Conservation (phyloP, 2,888 invertebrate genomes). For the Caenorhabditis imperialis region DNA sequence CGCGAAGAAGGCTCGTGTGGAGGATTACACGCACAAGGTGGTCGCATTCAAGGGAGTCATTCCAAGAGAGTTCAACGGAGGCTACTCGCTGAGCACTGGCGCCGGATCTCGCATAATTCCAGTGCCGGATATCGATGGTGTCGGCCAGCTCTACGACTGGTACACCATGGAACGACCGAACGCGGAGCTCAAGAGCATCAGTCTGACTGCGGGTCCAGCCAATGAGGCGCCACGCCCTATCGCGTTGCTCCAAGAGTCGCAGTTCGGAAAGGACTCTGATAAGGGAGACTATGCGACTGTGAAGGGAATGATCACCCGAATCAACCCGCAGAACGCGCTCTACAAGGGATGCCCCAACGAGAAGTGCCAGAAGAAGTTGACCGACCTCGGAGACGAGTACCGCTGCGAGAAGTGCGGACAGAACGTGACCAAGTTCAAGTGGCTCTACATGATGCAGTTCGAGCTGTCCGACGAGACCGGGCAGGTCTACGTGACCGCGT, state of each 20-base stretch:
- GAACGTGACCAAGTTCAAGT: conserved; percentile 87
- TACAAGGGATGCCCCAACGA: conserved; percentile 92
- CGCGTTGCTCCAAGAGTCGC: conserved; percentile 46
- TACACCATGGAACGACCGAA: conserved; percentile 83
- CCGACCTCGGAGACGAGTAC: conserved; percentile 90
- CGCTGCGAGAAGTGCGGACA: conserved; percentile 95
- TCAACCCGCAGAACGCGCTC: conserved; percentile 87
- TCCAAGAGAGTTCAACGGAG: conserved; percentile 88
- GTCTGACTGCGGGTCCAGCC: conserved; percentile 13
- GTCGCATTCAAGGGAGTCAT: conserved; percentile 89
- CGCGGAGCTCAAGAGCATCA: conserved; percentile 56
- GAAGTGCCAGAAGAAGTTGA: conserved; percentile 89
- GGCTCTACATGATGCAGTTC: conserved; percentile 81
- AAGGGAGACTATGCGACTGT: conserved; percentile 85
- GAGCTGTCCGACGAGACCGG: conserved; percentile 90
- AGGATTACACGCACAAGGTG: conserved; percentile 83
- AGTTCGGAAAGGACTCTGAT: conserved; percentile 78
- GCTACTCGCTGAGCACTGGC: conserved; percentile 79
- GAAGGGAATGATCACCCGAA: conserved; percentile 86
- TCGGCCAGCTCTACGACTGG: conserved; percentile 91
- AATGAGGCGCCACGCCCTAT: conserved; percentile 38
- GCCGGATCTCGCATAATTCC: conserved; percentile 82
- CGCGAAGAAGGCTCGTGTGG: conserved; percentile 83
- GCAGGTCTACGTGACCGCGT: conserved; percentile 91
- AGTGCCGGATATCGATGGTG: conserved; percentile 91